Evolutionary conservation across 2,113 vertebrate genomes (phyloP).

Genomic region (Tinamus guttatus): DNA sequence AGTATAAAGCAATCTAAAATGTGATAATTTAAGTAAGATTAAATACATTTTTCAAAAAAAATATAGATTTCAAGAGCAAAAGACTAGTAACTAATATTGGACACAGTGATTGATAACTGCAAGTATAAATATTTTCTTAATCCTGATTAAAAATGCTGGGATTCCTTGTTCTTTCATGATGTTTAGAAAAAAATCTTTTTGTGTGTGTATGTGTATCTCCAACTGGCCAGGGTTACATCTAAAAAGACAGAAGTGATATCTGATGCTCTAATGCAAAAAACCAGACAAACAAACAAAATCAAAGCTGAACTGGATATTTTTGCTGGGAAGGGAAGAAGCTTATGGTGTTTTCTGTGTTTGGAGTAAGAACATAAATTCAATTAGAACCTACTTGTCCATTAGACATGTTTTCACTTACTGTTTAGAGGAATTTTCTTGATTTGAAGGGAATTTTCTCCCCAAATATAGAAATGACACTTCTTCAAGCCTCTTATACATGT

Average conservation of each 20-base stretch:
- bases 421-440: background rate
- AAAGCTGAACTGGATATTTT: background rate
- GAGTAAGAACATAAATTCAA: background rate
- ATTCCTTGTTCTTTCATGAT: background rate
- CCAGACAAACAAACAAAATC: background rate
- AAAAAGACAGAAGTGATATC: background rate
- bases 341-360: background rate
- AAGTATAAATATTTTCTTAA: background rate
- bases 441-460: background rate
- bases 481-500: background rate
- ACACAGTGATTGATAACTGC: background rate
- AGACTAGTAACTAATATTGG: background rate
- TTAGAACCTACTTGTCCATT: background rate
- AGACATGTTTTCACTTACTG: background rate
- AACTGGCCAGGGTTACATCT: background rate
- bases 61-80: background rate
- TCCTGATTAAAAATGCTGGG: background rate
- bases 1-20: background rate
- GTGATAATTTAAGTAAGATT: background rate
- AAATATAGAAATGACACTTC: background rate
- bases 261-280: background rate
- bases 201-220: background rate
- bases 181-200: fast-evolving
- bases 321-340: background rate
- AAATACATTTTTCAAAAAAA: background rate